Conservation (phyloP, 2,113 vertebrate species). For the Oxyruncus cristatus region DNA sequence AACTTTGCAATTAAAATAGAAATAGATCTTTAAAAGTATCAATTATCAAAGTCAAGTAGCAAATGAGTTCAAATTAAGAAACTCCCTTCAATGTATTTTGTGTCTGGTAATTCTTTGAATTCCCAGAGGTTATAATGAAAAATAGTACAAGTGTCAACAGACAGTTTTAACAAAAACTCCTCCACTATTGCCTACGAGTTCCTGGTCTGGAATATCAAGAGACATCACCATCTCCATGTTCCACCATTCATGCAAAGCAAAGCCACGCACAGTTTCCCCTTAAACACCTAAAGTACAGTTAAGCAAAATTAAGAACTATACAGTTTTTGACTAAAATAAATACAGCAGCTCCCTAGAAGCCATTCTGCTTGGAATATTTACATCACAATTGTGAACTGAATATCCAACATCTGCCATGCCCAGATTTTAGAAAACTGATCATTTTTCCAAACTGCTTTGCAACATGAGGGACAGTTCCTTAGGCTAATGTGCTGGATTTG, state of each 20-base stretch:
- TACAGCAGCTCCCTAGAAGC: background rate
- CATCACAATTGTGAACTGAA: background rate
- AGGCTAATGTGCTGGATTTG: background rate
- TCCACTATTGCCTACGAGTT: background rate
- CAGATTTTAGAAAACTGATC: background rate
- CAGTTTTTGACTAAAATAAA: background rate
- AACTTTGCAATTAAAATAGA: background rate
- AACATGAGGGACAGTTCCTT: background rate
- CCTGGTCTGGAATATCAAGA: background rate
- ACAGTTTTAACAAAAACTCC: background rate
- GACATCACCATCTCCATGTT: background rate
- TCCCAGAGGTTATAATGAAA: background rate
- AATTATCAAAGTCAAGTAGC: background rate
- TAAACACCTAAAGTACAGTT: background rate
- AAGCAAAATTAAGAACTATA: background rate
- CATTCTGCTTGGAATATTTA: background rate
- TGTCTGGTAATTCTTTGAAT: background rate
- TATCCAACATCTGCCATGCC: background rate
- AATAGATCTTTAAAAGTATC: accelerated
- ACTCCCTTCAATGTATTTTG: background rate
- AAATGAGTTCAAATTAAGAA: background rate
- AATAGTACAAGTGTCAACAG: background rate
- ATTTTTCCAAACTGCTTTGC: background rate
- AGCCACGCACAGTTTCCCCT: background rate
- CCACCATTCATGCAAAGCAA: background rate